Percentiles rank a stretch among this genome's conserved stretches.
Evolutionary conservation across 1,140 invertebrate species (phyloP).

Genomic region (Leptestheria dahalacensis): DNA sequence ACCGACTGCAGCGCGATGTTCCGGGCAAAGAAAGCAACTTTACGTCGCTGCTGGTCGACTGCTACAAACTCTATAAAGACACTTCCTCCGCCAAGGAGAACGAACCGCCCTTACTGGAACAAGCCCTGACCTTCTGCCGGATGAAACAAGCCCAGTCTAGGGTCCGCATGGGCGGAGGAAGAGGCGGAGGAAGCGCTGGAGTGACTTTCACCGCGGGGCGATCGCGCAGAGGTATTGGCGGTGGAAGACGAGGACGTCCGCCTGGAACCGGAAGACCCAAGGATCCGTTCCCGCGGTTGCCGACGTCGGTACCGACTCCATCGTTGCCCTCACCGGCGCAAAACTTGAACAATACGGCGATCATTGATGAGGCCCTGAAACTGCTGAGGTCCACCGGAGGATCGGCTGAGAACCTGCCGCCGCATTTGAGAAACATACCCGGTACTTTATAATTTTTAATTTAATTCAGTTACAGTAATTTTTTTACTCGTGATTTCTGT

Average conservation of each 20-base stretch:
- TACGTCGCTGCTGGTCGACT: background rate
- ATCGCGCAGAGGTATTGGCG: background rate
- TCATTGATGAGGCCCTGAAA: constrained; percentile 4
- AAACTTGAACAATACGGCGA: background rate
- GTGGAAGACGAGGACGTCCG: background rate
- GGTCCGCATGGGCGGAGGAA: background rate
- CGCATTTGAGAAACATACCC: constrained; percentile 4
- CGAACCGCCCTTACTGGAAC: background rate
- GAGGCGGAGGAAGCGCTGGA: background rate
- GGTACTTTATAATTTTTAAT: background rate
- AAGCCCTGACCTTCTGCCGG: constrained; percentile 6
- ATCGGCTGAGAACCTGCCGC: background rate
- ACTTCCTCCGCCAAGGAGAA: background rate
- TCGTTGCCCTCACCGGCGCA: background rate
- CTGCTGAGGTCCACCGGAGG: constrained; percentile 1
- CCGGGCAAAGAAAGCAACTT: constrained; percentile 8
- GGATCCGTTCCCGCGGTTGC: background rate
- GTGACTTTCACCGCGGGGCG: background rate
- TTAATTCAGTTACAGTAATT: background rate
- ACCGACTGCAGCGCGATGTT: constrained; percentile 6
- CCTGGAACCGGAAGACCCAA: background rate
- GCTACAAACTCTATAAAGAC: background rate
- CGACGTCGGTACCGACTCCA: background rate
- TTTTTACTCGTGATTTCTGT: too few species aligned
- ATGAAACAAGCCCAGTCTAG: constrained; percentile 4